These are phyloP conservation scores for Gadopsis marmoratus DNA, from an alignment of 2,797 vertebrate species.

Conservation along the genomic window DNA sequence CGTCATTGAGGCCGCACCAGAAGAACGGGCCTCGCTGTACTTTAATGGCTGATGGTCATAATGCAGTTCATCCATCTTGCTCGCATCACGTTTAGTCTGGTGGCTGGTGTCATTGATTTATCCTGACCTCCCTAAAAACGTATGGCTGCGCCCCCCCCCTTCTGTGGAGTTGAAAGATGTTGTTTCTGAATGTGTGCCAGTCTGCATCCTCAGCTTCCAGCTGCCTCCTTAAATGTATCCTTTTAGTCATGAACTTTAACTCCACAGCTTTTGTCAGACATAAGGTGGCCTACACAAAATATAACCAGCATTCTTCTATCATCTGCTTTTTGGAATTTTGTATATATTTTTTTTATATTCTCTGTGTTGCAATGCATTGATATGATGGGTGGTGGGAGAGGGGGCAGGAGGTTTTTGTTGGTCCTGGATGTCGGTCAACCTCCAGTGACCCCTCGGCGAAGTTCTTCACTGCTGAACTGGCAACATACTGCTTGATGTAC, in stretches of 20 bases:
- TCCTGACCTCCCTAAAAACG: neutral
- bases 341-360: neutral
- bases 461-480: neutral
- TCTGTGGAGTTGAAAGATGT: neutral
- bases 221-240: neutral
- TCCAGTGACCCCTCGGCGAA: neutral
- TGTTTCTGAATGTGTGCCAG: neutral
- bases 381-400: constrained; percentile 37
- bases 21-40: neutral
- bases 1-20: neutral
- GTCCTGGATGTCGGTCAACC: neutral
- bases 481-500: neutral
- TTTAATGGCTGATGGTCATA: neutral
- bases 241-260: neutral
- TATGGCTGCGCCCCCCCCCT: neutral
- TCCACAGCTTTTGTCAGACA: neutral
- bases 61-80: neutral
- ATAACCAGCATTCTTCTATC: neutral
- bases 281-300: neutral
- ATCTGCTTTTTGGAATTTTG: no score
- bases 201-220: neutral
- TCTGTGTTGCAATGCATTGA: constrained; percentile 56
- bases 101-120: neutral
- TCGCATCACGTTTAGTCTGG: neutral
- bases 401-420: constrained; percentile 68